Base-by-base conservation (phyloP, 2,113 vertebrate species). In the Oenanthe melanoleuca region DNA sequence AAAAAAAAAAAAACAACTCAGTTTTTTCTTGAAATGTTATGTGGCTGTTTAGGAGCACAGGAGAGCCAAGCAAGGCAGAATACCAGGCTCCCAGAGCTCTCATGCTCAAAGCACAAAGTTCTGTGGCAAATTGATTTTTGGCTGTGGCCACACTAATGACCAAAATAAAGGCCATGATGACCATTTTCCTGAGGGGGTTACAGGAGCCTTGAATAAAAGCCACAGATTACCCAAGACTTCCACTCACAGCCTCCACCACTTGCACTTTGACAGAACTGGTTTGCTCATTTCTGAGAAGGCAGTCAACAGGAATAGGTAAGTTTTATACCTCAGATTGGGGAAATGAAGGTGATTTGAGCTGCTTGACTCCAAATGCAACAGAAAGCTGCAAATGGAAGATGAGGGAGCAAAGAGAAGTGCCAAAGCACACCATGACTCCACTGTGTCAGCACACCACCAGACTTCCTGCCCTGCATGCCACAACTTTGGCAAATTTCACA, bases 381-480 rank as follows among this genome's bases (percentile, higher is more conserved):
- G 25, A 26, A 85, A 17, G 17, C 21, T 84, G 50, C 9, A 70
- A 89, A 88, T 23, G 33, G 17, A 78, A 89, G 29, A 40, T 53
- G 34, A 86, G 17, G 10, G 16, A 89, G n/a, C 26, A 38, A 71
- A 52, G 24, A 75, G 34, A 28, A 87, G 81, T 59, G 8, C 17
- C 3, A 6, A 33, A 16, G 15, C 0, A 1, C 8, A 47, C 38
- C 65, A 34, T 4, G 20, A 53, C 55, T 31, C 9, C 4, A 1
- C 21, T 66, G 16, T 40, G 40, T 26, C n/a, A 63, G 21, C 9
- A 5, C 28, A 34, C 50, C 37, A 70, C 33, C 52, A 66, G 33
- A 24, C 34, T 69, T 91, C 23, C 33, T 59, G 37, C 16, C 64
- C 61, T 4, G 2, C n/a, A 12, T 91, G 38, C 22, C 74, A 86